Percentiles rank a stretch among this genome's conserved stretches.
phyloP scores from a whole-genome alignment of 1,140 invertebrate genomes.

The Portunus trituberculatus region DNA sequence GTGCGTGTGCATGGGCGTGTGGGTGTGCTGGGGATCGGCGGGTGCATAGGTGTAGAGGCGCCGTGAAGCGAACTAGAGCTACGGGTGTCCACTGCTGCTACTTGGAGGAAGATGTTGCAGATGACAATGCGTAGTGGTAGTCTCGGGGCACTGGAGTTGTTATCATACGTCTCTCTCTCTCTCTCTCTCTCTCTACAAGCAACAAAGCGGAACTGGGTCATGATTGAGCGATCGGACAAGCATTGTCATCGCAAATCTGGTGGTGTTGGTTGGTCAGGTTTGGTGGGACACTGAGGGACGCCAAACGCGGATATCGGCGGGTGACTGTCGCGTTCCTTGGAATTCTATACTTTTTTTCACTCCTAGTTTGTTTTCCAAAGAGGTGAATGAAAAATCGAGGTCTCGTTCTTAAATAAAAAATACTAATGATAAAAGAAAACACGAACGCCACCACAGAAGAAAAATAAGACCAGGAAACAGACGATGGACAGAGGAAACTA shows the following conservation, averaged over 20 bases:
- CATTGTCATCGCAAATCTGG: conserved; percentile 67
- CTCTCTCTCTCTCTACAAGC: conserved; percentile 36
- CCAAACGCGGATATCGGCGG: neutral
- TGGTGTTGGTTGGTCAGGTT: no score
- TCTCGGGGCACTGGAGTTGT: neutral
- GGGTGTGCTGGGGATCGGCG: neutral
- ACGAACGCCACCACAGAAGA: neutral
- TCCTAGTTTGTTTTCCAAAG: no score
- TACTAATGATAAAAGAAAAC: neutral
- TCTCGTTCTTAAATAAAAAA: neutral
- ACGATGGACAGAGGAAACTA: neutral
- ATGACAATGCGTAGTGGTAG: conserved; percentile 64
- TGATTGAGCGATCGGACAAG: conserved; percentile 65
- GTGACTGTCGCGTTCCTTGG: neutral
- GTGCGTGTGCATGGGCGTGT: neutral
- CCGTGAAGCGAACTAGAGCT: no score
- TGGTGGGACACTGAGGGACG: neutral
- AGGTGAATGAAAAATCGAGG: no score
- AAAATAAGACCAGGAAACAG: neutral
- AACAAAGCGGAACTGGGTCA: conserved; percentile 67
- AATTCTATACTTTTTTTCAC: neutral
- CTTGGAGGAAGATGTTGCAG: conserved; percentile 43
- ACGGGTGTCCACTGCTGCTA: neutral
- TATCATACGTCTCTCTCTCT: neutral
- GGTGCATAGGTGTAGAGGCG: neutral